A percentile compares a stretch with the other conserved stretches of the same genome.
Evolutionary conservation across 1,140 invertebrate genomes (phyloP).

Genomic region (Pseudomyrmex pallidus): DNA sequence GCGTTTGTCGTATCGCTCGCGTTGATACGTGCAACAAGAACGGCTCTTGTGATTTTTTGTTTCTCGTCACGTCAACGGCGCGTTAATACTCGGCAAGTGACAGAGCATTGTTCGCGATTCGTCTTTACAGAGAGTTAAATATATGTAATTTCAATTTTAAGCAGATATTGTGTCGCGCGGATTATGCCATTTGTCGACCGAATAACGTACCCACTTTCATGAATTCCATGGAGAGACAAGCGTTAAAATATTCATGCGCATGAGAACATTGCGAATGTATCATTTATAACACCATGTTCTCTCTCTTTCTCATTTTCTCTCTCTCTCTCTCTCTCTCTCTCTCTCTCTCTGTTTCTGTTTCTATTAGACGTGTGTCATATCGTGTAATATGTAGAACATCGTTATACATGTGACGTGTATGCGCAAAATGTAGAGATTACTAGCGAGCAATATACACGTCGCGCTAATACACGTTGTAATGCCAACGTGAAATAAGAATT

Average conservation of each 20-base stretch:
- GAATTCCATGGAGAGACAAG: slow-evolving; percentile 21
- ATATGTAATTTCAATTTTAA: slow-evolving; percentile 39
- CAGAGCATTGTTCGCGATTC: not conserved
- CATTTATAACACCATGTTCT: slow-evolving; percentile 42
- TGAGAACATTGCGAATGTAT: slow-evolving; percentile 49
- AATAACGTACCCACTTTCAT: slow-evolving; percentile 29
- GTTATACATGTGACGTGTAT: slow-evolving; percentile 34
- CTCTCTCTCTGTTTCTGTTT: slow-evolving; percentile 26
- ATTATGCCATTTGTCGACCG: slow-evolving; percentile 39
- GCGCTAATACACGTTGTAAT: slow-evolving; percentile 4
- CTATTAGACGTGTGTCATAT: slow-evolving; percentile 57
- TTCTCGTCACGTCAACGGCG: slow-evolving; percentile 1
- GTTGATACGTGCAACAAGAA: not conserved
- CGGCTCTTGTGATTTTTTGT: not conserved
- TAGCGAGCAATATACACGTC: slow-evolving; percentile 14
- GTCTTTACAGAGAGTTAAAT: not conserved
- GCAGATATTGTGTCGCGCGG: slow-evolving; percentile 11
- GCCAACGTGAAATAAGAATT: slow-evolving; percentile 11
- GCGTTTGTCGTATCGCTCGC: not conserved
- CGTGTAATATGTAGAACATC: slow-evolving; percentile 50
- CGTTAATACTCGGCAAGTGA: not conserved
- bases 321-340: not conserved
- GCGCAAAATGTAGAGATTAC: slow-evolving; percentile 7
- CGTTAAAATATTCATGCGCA: slow-evolving; percentile 43
- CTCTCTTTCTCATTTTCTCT: not conserved